Evolutionary conservation across 2,113 vertebrate genomes (phyloP).

Genomic region (Semnornis frantzii): DNA sequence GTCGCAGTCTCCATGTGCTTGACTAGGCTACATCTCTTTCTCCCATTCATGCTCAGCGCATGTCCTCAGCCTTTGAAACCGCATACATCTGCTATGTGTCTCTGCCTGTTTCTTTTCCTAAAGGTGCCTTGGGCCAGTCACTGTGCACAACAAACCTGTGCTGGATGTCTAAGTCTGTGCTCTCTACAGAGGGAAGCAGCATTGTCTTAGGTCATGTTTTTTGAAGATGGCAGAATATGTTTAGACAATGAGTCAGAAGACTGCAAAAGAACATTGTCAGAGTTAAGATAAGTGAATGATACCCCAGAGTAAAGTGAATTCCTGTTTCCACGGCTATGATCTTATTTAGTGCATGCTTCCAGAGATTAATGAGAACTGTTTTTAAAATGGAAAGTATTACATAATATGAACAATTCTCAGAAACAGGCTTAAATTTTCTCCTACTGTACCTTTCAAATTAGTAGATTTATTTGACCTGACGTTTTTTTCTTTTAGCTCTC

Average conservation of each 20-base stretch:
- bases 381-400: conserved; percentile 18
- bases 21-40: neutral
- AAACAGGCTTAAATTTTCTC: neutral
- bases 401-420: neutral
- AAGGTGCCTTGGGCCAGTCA: neutral
- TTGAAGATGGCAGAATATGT: conserved; percentile 17
- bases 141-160: neutral
- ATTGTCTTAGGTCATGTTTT: neutral
- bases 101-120: neutral
- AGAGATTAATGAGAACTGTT: conserved; percentile 7
- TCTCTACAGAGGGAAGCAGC: neutral
- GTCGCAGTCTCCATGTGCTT: neutral
- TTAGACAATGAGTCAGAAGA: conserved; percentile 32
- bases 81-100: neutral
- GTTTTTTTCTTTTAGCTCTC: neutral
- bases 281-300: conserved; percentile 2
- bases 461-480: conserved; percentile 6
- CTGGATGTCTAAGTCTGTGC: neutral
- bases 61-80: neutral
- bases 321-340: neutral
- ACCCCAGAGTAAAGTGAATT: conserved; percentile 14
- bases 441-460: neutral
- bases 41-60: neutral
- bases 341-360: conserved; percentile 7
- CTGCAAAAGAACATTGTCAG: conserved; percentile 4